Conservation (phyloP, 2,113 vertebrate genomes). For the Phycodurus eques region DNA sequence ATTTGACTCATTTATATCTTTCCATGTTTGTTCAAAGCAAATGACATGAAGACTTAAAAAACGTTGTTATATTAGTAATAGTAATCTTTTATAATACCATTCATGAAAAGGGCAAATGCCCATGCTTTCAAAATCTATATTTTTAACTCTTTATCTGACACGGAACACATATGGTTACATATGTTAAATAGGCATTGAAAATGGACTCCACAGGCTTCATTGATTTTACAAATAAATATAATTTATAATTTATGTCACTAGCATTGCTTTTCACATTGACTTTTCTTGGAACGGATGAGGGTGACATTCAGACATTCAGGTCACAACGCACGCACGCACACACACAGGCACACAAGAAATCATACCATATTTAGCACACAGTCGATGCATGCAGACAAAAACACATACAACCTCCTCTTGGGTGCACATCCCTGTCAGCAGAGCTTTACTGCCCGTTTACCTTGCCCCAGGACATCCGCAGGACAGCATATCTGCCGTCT, state of each 20-base stretch:
- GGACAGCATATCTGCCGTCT: slow-evolving; percentile 70
- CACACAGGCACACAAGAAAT: slow-evolving; percentile 8
- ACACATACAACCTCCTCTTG: slow-evolving; percentile 37
- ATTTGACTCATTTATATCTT: too few relatives aligned
- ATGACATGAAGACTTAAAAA: too few relatives aligned
- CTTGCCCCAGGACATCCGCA: slow-evolving; percentile 79
- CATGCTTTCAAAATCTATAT: too few relatives aligned
- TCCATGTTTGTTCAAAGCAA: too few relatives aligned
- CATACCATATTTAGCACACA: slow-evolving; percentile 12
- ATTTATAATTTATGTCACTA: slow-evolving; percentile 12
- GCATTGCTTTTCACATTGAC: slow-evolving; percentile 17
- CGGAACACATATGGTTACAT: too few relatives aligned
- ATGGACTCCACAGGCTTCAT: too few relatives aligned
- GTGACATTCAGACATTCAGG: slow-evolving; percentile 14
- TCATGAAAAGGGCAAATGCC: too few relatives aligned
- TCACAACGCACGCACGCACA: slow-evolving; percentile 16
- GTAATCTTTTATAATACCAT: too few relatives aligned
- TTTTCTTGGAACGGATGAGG: slow-evolving; percentile 12
- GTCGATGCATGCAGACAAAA: slow-evolving; percentile 18
- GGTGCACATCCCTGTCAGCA: slow-evolving; percentile 63
- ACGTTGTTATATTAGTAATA: too few relatives aligned
- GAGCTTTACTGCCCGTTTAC: slow-evolving; percentile 71
- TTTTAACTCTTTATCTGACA: too few relatives aligned
- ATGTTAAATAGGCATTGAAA: too few relatives aligned
- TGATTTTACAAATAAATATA: background rate